Base-by-base conservation (phyloP, 2,888 invertebrate species). In the Thymelicus lineola region DNA sequence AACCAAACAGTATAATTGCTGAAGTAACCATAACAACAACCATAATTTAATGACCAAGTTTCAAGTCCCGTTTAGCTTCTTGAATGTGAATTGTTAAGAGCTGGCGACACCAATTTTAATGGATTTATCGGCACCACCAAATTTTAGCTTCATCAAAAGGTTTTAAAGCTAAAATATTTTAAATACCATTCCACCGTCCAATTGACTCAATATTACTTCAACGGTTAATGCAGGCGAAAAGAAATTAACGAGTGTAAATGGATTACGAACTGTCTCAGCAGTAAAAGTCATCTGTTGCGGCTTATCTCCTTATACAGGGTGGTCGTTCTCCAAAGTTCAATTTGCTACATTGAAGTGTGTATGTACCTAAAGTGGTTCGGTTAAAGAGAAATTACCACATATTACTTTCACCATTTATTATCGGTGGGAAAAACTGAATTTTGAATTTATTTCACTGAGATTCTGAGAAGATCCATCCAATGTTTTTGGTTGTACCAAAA, bases 201-300 rank as follows among this genome's bases (percentile, higher is more conserved):
- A 42, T 42, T 58, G 42, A 20, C 28, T 28, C 28, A 38, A 45
- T 67, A 7, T 15, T 17, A 60, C 57, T 67, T 61, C 42, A 38
- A 48, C 20, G 28, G 66, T 50, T 28, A 61, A 50, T 38, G 53
- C 46, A 48, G 46, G 59, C 42, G 53, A 53, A 48, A 67, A 53
- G 60, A 61, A 60, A 67, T 67, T 60, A 67, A 67, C 67, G 67
- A 53, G 66, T 48, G 28, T 48, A 62, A 50, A 15, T 60, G 66
- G 59, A 59, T 66, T 45, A 60, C 60, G 50, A 53, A 66, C 59
- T 67, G 67, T 67, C 67, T 45, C 60, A 67, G 53, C 55, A 46
- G 15, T 48, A 60, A 67, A 67, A 67, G 67, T 67, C 60, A 67
- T 67, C 15, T 61, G 67, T 67, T 67, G 42, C 60, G 59, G 67